Percentiles rank a stretch among this genome's conserved stretches.
phyloP scores from a whole-genome alignment of 2,888 invertebrate species.

The Zonitis immaculata region DNA sequence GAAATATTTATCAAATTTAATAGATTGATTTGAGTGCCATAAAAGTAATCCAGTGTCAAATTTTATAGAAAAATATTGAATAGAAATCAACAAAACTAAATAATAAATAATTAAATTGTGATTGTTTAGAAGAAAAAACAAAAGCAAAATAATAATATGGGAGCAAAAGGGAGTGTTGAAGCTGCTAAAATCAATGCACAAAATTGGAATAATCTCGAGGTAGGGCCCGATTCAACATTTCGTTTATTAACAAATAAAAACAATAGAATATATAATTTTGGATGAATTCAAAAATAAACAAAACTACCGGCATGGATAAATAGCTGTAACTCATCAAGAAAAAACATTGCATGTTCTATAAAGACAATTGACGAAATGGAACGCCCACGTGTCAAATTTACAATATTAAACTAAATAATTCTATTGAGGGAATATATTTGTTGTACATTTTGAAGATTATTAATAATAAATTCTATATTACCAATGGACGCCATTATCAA shows the following conservation, averaged over 20 bases:
- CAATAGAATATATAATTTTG: background rate
- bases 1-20: background rate
- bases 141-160: constrained; percentile 53
- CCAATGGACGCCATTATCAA: too few relatives aligned
- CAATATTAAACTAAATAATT: background rate
- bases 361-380: background rate
- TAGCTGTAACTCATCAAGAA: background rate
- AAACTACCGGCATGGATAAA: background rate
- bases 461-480: too few relatives aligned
- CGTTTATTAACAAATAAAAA: background rate
- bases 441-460: too few relatives aligned
- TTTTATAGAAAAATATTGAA: constrained; percentile 9
- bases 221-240: constrained; percentile 49
- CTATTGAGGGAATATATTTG: too few relatives aligned
- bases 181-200: constrained; percentile 76
- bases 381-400: background rate
- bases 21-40: constrained; percentile 14
- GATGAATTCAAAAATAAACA: background rate
- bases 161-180: constrained; percentile 78
- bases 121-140: constrained; percentile 11
- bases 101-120: constrained; percentile 10
- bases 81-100: background rate
- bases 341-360: too few relatives aligned
- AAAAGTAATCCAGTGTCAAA: constrained; percentile 25
- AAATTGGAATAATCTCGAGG: constrained; percentile 78